phyloP scores from a whole-genome alignment of 2,888 invertebrate genomes.

The Exephanes ischioxanthus region DNA sequence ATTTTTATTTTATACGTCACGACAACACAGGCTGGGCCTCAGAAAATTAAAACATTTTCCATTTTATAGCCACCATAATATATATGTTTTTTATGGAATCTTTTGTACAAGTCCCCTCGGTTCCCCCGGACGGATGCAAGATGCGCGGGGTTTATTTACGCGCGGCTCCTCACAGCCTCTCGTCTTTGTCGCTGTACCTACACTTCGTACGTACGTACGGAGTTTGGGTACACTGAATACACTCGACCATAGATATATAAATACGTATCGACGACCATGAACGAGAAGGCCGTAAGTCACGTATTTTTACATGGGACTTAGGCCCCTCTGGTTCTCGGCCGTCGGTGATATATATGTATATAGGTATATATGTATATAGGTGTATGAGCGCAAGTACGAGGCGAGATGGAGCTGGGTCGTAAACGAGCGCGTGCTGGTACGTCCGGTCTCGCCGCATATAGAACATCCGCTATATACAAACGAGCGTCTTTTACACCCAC shows the following conservation, averaged over 20 bases:
- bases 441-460: conserved; percentile 82
- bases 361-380: too few species aligned
- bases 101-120: background rate
- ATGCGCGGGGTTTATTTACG: conserved; percentile 48
- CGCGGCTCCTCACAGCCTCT: conserved; percentile 17
- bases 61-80: too few species aligned
- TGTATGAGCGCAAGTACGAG: background rate
- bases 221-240: background rate
- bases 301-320: too few species aligned
- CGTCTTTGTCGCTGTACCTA: conserved; percentile 39
- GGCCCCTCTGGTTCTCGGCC: too few species aligned
- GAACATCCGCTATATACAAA: conserved; percentile 79
- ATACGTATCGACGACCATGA: background rate
- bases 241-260: background rate
- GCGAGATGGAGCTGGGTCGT: conserved; percentile 15
- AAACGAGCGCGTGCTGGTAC: conserved; percentile 66
- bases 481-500: conserved; percentile 62
- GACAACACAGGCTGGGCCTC: too few species aligned
- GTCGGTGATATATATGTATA: too few species aligned
- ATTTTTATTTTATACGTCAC: too few species aligned
- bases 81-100: background rate
- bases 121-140: conserved; percentile 38
- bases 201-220: background rate
- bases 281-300: too few species aligned
- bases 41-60: too few species aligned